phyloP scores from a whole-genome alignment of 2,888 invertebrate species.

The Amiota minor region DNA sequence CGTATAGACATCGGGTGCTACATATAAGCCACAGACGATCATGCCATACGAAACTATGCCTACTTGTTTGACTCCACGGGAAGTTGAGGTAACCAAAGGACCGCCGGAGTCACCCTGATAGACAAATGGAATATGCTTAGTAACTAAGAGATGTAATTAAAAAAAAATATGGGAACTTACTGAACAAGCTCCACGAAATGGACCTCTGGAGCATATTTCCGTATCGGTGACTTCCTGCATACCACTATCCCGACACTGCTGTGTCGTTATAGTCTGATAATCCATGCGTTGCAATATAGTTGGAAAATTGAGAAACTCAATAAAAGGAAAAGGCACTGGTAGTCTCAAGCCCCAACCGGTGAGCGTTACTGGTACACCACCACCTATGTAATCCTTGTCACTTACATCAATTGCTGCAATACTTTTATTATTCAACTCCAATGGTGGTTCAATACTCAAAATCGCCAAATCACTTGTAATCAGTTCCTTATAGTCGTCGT shows the following conservation, averaged over 20 bases:
- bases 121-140: background rate
- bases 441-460: conserved; percentile 57
- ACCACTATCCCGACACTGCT: conserved; percentile 59
- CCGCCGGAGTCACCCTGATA: conserved; percentile 72
- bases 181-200: conserved; percentile 65
- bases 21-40: conserved; percentile 61
- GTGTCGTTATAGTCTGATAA: conserved; percentile 67
- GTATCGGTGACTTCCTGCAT: conserved; percentile 64
- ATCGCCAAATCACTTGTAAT: conserved; percentile 69
- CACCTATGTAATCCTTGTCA: conserved; percentile 49
- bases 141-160: background rate
- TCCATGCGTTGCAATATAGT: conserved; percentile 63
- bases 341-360: conserved; percentile 71
- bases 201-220: conserved; percentile 69
- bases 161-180: conserved; percentile 48
- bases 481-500: conserved; percentile 66
- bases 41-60: conserved; percentile 71
- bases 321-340: conserved; percentile 60
- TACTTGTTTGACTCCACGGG: conserved; percentile 57
- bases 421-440: conserved; percentile 57
- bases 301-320: conserved; percentile 61
- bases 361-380: conserved; percentile 62
- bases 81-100: conserved; percentile 61
- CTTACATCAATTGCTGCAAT: conserved; percentile 72
- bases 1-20: conserved; percentile 71